phyloP scores from a whole-genome alignment of 2,888 invertebrate genomes.

The Autographa gamma region DNA sequence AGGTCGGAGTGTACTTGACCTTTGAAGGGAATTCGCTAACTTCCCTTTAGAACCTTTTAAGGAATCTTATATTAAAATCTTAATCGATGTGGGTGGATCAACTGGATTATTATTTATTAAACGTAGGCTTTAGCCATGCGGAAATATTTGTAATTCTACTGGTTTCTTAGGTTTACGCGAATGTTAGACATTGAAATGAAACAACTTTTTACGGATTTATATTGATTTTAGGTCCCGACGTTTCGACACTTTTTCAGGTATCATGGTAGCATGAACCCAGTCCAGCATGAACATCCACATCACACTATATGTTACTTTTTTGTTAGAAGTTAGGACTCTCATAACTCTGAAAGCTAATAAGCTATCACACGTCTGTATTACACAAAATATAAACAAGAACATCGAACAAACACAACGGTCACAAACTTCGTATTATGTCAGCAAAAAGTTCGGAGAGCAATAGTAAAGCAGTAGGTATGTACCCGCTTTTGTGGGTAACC shows the following conservation, averaged over 20 bases:
- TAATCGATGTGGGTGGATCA: not conserved
- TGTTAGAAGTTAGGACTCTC: too few species aligned
- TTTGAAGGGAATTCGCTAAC: constrained; percentile 23
- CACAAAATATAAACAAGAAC: not conserved
- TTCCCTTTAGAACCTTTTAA: constrained; percentile 13
- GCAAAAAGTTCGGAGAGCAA: constrained; percentile 30
- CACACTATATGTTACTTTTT: too few species aligned
- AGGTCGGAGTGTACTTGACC: constrained; percentile 32
- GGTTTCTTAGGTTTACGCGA: too few species aligned
- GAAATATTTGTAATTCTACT: too few species aligned
- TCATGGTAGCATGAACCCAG: too few species aligned
- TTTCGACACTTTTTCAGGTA: too few species aligned
- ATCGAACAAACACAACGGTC: not conserved
- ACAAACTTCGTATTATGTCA: constrained; percentile 7
- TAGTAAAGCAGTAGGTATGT: constrained; percentile 37
- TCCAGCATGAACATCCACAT: too few species aligned
- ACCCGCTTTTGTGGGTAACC: constrained; percentile 42
- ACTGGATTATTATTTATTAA: not conserved
- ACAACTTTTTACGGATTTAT: too few species aligned
- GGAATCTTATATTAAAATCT: not conserved
- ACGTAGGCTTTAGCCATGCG: too few species aligned
- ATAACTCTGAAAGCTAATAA: too few species aligned
- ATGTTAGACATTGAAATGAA: too few species aligned
- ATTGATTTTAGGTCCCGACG: too few species aligned
- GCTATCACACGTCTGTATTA: not conserved